Percentiles rank a stretch among this genome's conserved stretches.
Conservation (phyloP, 2,888 invertebrate genomes). For the Molorchus minor region DNA sequence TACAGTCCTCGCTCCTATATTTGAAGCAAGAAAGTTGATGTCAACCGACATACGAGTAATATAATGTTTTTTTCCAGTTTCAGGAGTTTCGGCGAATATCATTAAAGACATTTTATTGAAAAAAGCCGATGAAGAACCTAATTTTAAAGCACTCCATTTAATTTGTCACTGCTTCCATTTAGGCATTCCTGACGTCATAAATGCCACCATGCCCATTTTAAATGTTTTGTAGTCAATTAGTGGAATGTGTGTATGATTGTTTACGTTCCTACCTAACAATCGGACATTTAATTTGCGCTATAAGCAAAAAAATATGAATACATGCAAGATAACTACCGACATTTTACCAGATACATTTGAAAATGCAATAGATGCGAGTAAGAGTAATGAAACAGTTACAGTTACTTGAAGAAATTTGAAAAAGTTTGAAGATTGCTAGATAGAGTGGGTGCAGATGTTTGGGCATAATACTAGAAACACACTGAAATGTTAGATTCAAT, state of each 20-base stretch:
- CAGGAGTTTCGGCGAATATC: too few species aligned
- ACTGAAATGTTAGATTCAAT: slow-evolving; percentile 2
- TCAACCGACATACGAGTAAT: too few species aligned
- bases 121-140: too few species aligned
- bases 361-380: neutral
- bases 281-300: neutral
- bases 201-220: slow-evolving; percentile 3
- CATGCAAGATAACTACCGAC: neutral
- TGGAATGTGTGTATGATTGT: neutral
- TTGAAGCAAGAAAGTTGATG: too few species aligned
- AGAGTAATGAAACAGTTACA: slow-evolving; percentile 6
- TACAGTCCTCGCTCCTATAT: too few species aligned
- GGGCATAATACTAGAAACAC: slow-evolving; percentile 6
- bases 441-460: slow-evolving; percentile 6
- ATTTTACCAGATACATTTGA: slow-evolving; percentile 4
- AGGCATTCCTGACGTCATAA: too few species aligned
- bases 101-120: too few species aligned
- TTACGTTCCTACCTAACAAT: neutral
- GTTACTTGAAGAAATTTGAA: slow-evolving; percentile 1
- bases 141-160: too few species aligned
- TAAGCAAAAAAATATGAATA: slow-evolving; percentile 2
- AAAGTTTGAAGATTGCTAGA: slow-evolving; percentile 4
- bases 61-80: too few species aligned
- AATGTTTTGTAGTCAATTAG: slow-evolving; percentile 2
- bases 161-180: too few species aligned